These are phyloP conservation scores for Alouatta palliata DNA, from an alignment of 2,113 vertebrate species.

Conservation along the genomic window DNA sequence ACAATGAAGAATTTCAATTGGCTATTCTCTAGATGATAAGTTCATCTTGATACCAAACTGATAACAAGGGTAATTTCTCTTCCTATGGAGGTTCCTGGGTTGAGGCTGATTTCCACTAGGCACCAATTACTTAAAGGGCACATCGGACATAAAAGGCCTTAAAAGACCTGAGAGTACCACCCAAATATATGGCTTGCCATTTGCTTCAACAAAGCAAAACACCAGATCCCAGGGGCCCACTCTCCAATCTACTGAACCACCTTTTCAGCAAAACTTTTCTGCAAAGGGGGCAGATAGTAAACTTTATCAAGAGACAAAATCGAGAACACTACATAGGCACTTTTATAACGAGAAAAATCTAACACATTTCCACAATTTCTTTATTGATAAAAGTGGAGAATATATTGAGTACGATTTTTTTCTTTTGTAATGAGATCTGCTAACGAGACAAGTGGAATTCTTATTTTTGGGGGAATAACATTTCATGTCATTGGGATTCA, in stretches of 20 bases:
- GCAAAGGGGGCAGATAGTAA: background rate
- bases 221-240: background rate
- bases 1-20: background rate
- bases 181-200: background rate
- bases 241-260: background rate
- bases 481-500: constrained; percentile 10
- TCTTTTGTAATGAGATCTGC: background rate
- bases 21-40: background rate
- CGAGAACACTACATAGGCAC: background rate
- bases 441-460: background rate
- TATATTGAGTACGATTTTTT: background rate
- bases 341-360: background rate
- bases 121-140: background rate
- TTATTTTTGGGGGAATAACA: background rate
- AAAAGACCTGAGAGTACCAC: background rate
- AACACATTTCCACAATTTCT: background rate
- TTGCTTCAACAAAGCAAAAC: background rate
- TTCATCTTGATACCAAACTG: background rate
- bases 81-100: background rate
- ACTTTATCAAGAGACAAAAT: background rate
- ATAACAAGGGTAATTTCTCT: background rate
- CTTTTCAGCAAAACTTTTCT: background rate
- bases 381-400: constrained; percentile 54
- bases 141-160: background rate
- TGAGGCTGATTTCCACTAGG: background rate